Conservation (phyloP, 2,888 invertebrate genomes). For the Perdita meconis region DNA sequence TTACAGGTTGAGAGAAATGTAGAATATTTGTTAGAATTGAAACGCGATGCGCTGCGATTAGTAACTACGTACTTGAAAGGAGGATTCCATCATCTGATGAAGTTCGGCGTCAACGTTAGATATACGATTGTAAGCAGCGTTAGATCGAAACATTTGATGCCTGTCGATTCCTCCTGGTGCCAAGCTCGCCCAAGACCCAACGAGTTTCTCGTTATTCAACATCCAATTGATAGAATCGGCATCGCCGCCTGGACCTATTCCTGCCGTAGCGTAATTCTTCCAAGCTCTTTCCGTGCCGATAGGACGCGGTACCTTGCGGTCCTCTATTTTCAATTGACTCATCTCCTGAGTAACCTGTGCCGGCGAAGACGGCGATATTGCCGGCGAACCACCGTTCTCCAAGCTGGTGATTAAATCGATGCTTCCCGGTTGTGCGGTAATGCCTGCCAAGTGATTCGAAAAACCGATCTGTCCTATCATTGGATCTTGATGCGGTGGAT, state of each 20-base stretch:
- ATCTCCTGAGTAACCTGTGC: slow-evolving; percentile 82
- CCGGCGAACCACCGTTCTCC: slow-evolving; percentile 84
- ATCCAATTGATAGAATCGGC: slow-evolving; percentile 84
- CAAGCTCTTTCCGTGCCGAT: slow-evolving; percentile 93
- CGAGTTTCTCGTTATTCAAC: slow-evolving; percentile 83
- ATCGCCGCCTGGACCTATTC: slow-evolving; percentile 79
- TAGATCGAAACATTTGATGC: slow-evolving; percentile 81
- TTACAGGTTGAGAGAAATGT: too few relatives aligned
- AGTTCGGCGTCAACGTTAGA: slow-evolving; percentile 83
- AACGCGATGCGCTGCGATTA: neutral
- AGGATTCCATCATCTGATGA: slow-evolving; percentile 84
- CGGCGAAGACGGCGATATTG: slow-evolving; percentile 85
- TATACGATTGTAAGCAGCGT: slow-evolving; percentile 79
- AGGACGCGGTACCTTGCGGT: slow-evolving; percentile 88
- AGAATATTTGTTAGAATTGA: neutral
- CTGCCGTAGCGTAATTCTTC: slow-evolving; percentile 85
- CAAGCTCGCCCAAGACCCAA: slow-evolving; percentile 81
- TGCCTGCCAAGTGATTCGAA: slow-evolving; percentile 79
- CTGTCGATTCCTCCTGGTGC: slow-evolving; percentile 80
- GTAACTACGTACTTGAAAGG: slow-evolving; percentile 81
- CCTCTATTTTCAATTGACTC: slow-evolving; percentile 83
- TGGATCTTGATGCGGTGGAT: slow-evolving; percentile 79
- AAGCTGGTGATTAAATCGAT: slow-evolving; percentile 82
- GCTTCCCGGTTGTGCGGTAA: slow-evolving; percentile 73
- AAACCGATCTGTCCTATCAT: slow-evolving; percentile 80